Conservation (phyloP, 2,113 vertebrate species). For the Perccottus glenii region DNA sequence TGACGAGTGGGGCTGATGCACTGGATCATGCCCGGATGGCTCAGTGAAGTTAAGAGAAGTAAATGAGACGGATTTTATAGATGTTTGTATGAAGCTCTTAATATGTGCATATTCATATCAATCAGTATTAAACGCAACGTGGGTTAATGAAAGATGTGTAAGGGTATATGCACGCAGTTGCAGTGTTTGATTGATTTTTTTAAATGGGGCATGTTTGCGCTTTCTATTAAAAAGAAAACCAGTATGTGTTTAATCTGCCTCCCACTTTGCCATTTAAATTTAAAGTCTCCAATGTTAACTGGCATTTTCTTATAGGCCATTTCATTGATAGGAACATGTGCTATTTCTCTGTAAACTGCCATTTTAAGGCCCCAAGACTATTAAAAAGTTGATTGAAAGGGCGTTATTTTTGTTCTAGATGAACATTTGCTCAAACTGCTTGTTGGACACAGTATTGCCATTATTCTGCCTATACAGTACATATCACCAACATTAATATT, state of each 20-base stretch:
- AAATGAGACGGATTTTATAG: conserved; percentile 6
- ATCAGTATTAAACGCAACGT: conserved; percentile 2
- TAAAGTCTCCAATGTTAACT: too few species aligned
- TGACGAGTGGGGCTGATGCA: neutral
- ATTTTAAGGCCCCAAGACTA: too few species aligned
- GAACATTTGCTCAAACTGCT: neutral
- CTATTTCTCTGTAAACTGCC: too few species aligned
- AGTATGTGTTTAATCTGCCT: too few species aligned
- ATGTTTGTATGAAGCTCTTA: neutral
- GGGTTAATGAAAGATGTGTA: conserved; percentile 1
- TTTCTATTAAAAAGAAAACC: neutral
- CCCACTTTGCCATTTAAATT: too few species aligned
- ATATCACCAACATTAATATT: neutral
- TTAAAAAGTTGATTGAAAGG: neutral
- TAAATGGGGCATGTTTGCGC: neutral
- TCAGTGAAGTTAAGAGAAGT: neutral
- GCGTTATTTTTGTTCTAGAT: neutral
- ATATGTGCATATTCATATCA: conserved; percentile 5
- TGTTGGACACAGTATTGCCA: neutral
- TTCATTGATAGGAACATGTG: too few species aligned
- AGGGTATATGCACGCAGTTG: neutral
- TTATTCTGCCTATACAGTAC: neutral
- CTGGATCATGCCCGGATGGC: neutral
- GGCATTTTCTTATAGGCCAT: too few species aligned
- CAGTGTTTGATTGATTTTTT: neutral